These are phyloP conservation scores for Drosophila fuyamai DNA, from an alignment of 1,140 invertebrate genomes.

Conservation along the genomic window DNA sequence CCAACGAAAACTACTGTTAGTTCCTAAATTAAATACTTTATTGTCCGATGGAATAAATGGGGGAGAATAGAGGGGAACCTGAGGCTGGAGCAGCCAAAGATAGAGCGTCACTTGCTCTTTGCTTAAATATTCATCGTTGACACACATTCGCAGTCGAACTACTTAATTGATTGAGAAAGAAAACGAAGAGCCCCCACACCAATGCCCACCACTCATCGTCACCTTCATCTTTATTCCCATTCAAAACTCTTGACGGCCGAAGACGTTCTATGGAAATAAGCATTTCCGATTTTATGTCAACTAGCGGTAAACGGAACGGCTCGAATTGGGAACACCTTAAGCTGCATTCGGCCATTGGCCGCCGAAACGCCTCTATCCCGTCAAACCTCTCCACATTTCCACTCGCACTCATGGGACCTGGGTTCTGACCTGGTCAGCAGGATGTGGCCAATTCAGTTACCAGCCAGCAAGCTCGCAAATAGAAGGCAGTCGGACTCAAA, in stretches of 20 bases:
- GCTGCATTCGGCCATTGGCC: constrained; percentile 37
- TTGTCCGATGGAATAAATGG: constrained; percentile 24
- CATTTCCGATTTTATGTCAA: constrained; percentile 77
- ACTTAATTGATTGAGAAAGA: constrained; percentile 76
- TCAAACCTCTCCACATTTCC: not conserved
- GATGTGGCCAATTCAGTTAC: constrained; percentile 27
- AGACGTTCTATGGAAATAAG: constrained; percentile 69
- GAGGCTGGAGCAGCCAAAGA: constrained; percentile 7
- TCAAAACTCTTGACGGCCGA: constrained; percentile 50
- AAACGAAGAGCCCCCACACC: constrained; percentile 36
- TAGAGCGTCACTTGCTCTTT: constrained; percentile 60
- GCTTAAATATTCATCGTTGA: constrained; percentile 69
- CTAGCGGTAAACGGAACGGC: constrained; percentile 73
- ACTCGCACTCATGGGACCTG: not conserved
- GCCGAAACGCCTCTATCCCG: not conserved
- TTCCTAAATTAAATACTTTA: constrained; percentile 57
- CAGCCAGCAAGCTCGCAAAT: constrained; percentile 12
- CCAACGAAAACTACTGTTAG: constrained; percentile 69
- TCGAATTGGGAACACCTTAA: constrained; percentile 65
- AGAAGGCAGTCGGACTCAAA: not conserved
- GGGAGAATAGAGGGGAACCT: not conserved
- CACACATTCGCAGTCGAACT: constrained; percentile 67
- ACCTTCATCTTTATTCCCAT: constrained; percentile 59
- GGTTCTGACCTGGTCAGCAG: constrained; percentile 34
- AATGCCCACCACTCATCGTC: constrained; percentile 1